Evolutionary conservation across 2,797 vertebrate genomes (phyloP), one percentile per base, ranked within the genome.

Genomic region (Momotus momota): DNA sequence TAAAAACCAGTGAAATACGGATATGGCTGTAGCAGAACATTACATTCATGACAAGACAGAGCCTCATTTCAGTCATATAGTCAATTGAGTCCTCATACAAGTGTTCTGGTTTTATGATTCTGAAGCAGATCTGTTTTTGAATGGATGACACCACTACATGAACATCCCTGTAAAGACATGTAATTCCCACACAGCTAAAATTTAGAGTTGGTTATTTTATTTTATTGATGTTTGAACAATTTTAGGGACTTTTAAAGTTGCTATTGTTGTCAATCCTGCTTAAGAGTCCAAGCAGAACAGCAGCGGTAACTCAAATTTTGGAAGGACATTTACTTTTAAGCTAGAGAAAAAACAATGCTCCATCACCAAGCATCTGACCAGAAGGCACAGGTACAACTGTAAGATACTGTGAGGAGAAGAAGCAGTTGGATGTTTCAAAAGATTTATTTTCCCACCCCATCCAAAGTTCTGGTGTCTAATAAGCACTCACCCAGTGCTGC

Each of bases 401-500:
- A 57, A 92, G 88, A 69, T 86, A 90, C 90, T 2, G n/a, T 2
- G 12, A 91, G 57, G 35, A 84, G 78, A 79, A 94, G 83, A 18
- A 93, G 86, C 26, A 15, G 83, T 38, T 0, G 1, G 95, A 94
- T 65, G 80, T 71, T 92, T 89, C 74, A 49, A 35, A 74, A 87
- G 83, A 81, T 29, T 74, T 90, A 88, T 40, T 81, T 81, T 74
- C 96, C 97, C 96, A 72, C 60, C 95, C 97, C 93, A 70, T 95
- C 88, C 55, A 83, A 96, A 58, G 66, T 81, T 94, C 88, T 92
- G 79, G 94, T 85, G 90, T 95, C 96, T 90, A 94, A 94, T n/a
- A 97, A 92, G 91, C 95, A 99, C 99, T 99, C 98, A 99, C 99
- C 98, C 98, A 97, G 98, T 97, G 98, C 98, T 98, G 98, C 98